phyloP scores from a whole-genome alignment of 2,888 invertebrate species.

The Chaitophorus viminalis region DNA sequence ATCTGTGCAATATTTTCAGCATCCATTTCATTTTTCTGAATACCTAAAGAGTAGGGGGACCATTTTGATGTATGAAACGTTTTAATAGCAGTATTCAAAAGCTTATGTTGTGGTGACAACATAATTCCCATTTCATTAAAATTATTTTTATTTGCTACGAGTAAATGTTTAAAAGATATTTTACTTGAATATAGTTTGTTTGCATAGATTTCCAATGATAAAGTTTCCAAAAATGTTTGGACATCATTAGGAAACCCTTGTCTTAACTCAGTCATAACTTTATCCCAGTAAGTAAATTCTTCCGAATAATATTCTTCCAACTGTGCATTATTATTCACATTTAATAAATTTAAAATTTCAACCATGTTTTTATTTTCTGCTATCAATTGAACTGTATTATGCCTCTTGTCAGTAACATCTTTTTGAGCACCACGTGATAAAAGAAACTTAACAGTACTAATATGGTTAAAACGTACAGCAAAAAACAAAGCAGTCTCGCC shows the following conservation, averaged over 20 bases:
- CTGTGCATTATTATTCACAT: neutral
- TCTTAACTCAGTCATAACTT: slow-evolving; percentile 39
- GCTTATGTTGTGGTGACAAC: slow-evolving; percentile 39
- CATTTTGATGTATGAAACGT: slow-evolving; percentile 19
- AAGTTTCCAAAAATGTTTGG: slow-evolving; percentile 31
- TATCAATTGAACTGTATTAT: slow-evolving; percentile 9
- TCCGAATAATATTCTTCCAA: neutral
- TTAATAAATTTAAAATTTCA: slow-evolving; percentile 35
- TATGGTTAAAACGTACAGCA: slow-evolving; percentile 29
- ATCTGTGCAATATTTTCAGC: slow-evolving; percentile 27
- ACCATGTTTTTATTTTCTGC: slow-evolving; percentile 49
- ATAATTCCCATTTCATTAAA: slow-evolving; percentile 4
- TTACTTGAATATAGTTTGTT: slow-evolving; percentile 4
- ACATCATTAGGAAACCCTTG: slow-evolving; percentile 48
- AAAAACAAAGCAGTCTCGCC: slow-evolving; percentile 48
- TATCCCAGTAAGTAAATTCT: slow-evolving; percentile 29
- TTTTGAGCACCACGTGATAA: slow-evolving; percentile 38
- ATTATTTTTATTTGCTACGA: slow-evolving; percentile 18
- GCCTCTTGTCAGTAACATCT: neutral
- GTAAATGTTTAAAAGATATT: slow-evolving; percentile 41
- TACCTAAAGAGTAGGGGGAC: neutral
- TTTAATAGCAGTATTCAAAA: slow-evolving; percentile 39
- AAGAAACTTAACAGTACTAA: slow-evolving; percentile 35
- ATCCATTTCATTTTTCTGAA: neutral
- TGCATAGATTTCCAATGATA: slow-evolving; percentile 39